phyloP scores from a whole-genome alignment of 2,888 invertebrate genomes.

The Protonemura montana region DNA sequence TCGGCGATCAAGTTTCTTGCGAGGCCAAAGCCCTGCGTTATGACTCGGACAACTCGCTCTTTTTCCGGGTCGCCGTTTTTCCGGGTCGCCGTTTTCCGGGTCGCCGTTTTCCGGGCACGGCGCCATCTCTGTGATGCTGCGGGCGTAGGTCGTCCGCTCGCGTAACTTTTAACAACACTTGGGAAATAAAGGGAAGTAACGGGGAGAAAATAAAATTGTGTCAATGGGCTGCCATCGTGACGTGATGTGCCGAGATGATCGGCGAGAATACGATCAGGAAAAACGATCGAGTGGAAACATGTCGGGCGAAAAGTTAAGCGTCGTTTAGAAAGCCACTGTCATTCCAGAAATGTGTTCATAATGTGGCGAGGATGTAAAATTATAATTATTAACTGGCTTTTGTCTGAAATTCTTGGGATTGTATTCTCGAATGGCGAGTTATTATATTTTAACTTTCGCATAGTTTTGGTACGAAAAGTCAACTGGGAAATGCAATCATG shows the following conservation, averaged over 20 bases:
- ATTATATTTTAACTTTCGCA: not conserved
- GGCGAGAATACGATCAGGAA: not conserved
- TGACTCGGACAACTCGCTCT: not conserved
- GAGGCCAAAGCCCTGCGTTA: not conserved
- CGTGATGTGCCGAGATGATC: not conserved
- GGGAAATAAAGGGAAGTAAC: not conserved
- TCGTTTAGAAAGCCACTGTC: not conserved
- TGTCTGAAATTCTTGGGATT: not conserved
- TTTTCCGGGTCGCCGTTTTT: not conserved
- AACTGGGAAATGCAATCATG: not conserved
- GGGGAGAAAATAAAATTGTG: not conserved
- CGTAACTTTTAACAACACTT: conserved; percentile 12
- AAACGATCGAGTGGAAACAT: not conserved
- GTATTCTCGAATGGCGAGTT: not conserved
- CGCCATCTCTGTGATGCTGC: not conserved
- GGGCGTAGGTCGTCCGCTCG: not conserved
- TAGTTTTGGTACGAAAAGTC: not conserved
- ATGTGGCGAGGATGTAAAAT: not conserved
- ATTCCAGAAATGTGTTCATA: not conserved
- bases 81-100: not conserved
- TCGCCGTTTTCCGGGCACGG: not conserved
- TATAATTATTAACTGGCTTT: not conserved
- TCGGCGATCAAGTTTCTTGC: no score
- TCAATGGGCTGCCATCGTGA: not conserved
- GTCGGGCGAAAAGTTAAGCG: not conserved